Evolutionary conservation across 2,113 vertebrate genomes (phyloP).

Genomic region (Prunella fulvescens): DNA sequence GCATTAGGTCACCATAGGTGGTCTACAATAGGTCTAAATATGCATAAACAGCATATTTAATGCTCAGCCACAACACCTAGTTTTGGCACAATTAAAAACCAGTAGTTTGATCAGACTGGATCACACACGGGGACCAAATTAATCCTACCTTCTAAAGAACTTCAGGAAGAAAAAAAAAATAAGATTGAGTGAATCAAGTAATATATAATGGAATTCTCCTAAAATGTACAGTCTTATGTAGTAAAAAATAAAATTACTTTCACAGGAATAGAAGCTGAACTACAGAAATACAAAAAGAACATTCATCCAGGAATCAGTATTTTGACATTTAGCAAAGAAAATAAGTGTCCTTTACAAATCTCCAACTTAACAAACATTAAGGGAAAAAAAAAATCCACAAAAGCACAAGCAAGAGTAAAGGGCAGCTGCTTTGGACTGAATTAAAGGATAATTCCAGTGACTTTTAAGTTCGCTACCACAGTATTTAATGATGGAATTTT

Average conservation of each 20-base stretch:
- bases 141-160: background rate
- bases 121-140: background rate
- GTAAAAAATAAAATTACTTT: background rate
- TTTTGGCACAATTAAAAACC: background rate
- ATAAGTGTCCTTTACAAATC: background rate
- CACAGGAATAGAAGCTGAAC: background rate
- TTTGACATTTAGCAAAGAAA: slow-evolving; percentile 12
- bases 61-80: background rate
- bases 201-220: background rate
- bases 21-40: background rate
- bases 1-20: background rate
- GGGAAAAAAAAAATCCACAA: background rate
- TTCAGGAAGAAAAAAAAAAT: background rate
- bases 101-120: background rate
- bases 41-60: background rate
- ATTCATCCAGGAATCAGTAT: background rate
- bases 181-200: background rate
- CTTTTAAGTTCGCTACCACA: background rate
- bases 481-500: background rate
- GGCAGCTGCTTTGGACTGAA: background rate
- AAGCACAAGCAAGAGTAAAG: background rate
- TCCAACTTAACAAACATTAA: background rate
- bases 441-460: background rate
- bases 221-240: background rate
- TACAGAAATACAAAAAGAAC: background rate